Conservation (phyloP, 64 coral and sea anemone genomes). For the Pocillopora verrucosa region DNA sequence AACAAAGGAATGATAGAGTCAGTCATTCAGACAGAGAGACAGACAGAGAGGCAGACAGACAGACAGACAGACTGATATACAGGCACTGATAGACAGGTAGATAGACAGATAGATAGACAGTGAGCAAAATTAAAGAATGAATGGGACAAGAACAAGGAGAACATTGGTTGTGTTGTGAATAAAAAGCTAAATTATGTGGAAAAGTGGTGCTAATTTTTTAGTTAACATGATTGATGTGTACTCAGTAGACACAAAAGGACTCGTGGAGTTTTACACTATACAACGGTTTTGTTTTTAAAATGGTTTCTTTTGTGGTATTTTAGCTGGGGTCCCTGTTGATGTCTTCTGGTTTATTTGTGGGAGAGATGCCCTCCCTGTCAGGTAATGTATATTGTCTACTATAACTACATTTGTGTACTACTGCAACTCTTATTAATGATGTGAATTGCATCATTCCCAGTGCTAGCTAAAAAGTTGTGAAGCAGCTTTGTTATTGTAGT, state of each 20-base stretch:
- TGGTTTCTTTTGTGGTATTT: not conserved
- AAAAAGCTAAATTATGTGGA: not conserved
- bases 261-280: not conserved
- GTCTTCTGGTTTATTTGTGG: constrained; percentile 30
- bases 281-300: not conserved
- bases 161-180: not conserved
- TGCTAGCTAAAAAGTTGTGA: too few species aligned
- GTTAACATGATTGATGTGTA: too few species aligned
- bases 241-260: too few species aligned
- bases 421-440: not conserved
- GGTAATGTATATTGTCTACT: not conserved
- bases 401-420: not conserved
- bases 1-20: not conserved
- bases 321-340: constrained; percentile 31
- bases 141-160: not conserved
- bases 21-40: too few species aligned
- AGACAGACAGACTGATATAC: too few species aligned
- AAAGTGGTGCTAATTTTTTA: too few species aligned
- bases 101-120: too few species aligned
- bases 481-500: too few species aligned
- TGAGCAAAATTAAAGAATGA: not conserved
- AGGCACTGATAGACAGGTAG: too few species aligned
- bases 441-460: not conserved
- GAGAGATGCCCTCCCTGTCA: not conserved
- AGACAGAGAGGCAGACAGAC: too few species aligned